Percentiles rank a stretch among this genome's conserved stretches.
phyloP scores from a whole-genome alignment of 2,888 invertebrate species.

The Parthenolecanium corni region DNA sequence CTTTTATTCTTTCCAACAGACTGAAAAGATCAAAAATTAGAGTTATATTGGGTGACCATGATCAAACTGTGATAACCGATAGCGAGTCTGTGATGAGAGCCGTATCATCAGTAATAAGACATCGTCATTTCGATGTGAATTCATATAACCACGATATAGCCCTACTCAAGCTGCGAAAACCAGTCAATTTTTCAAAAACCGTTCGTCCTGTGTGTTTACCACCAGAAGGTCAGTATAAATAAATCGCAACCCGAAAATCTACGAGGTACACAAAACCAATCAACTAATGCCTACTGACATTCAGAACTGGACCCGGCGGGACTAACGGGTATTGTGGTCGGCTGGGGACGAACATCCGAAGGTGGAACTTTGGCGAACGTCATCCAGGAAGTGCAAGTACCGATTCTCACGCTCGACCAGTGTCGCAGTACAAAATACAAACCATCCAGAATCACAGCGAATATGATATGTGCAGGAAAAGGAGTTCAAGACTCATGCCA shows the following conservation, averaged over 20 bases:
- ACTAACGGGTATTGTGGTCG: slow-evolving; percentile 64
- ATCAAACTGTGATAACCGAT: slow-evolving; percentile 66
- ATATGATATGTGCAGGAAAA: slow-evolving; percentile 76
- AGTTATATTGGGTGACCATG: slow-evolving; percentile 71
- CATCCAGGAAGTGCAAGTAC: slow-evolving; percentile 73
- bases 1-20: slow-evolving; percentile 41
- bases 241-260: not conserved
- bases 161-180: slow-evolving; percentile 60
- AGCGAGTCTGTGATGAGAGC: slow-evolving; percentile 72
- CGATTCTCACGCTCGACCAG: slow-evolving; percentile 64
- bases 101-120: slow-evolving; percentile 63
- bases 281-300: no score
- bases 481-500: slow-evolving; percentile 72
- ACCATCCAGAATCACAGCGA: slow-evolving; percentile 65
- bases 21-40: slow-evolving; percentile 68
- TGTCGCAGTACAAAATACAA: slow-evolving; percentile 75
- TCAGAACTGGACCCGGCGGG: slow-evolving; percentile 52
- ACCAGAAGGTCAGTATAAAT: slow-evolving; percentile 46
- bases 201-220: slow-evolving; percentile 70
- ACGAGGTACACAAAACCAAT: no score
- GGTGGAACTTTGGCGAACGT: slow-evolving; percentile 66
- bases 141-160: slow-evolving; percentile 81
- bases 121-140: slow-evolving; percentile 71
- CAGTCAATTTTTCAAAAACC: slow-evolving; percentile 62
- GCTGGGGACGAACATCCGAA: slow-evolving; percentile 75